These are phyloP conservation scores for Spongilla lacustris DNA, from an alignment of 37 sponge, comb jelly and placozoan genomes.

Conservation along the genomic window DNA sequence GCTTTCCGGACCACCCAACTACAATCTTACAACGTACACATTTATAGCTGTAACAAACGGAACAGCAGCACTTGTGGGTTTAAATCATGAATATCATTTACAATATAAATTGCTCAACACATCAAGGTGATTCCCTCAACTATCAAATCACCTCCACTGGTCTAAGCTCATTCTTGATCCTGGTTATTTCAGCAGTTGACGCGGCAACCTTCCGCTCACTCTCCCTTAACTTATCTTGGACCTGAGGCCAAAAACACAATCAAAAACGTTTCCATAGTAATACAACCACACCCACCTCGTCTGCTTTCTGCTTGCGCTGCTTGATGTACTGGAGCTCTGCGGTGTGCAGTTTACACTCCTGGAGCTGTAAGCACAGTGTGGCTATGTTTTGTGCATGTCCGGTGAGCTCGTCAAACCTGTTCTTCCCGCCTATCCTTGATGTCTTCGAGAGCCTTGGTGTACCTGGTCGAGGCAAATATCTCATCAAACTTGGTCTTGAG, in stretches of 20 bases:
- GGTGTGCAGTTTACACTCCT: conserved; percentile 41
- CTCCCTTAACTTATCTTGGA: conserved; percentile 46
- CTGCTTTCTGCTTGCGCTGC: conserved; percentile 75
- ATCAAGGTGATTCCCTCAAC: no score
- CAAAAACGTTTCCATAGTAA: neutral
- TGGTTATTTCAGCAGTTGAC: conserved; percentile 41
- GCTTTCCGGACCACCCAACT: neutral
- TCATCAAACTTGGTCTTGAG: conserved; percentile 97
- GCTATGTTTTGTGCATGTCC: no score
- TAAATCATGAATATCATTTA: no score
- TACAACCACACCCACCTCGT: conserved; percentile 46
- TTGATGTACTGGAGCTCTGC: conserved; percentile 67
- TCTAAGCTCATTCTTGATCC: conserved; percentile 57
- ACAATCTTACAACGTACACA: neutral
- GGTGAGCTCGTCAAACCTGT: conserved; percentile 32
- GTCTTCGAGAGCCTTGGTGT: conserved; percentile 82
- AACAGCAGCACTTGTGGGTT: no score
- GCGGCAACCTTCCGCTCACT: conserved; percentile 64
- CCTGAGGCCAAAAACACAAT: conserved; percentile 42
- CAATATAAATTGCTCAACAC: no score
- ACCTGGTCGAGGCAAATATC: conserved; percentile 91
- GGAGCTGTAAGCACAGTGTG: conserved; percentile 26
- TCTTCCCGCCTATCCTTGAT: conserved; percentile 59
- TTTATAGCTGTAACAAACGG: no score
- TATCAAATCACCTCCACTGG: conserved; percentile 60